Evolutionary conservation across 2,888 invertebrate genomes (phyloP).

Genomic region (Diploptera punctata): DNA sequence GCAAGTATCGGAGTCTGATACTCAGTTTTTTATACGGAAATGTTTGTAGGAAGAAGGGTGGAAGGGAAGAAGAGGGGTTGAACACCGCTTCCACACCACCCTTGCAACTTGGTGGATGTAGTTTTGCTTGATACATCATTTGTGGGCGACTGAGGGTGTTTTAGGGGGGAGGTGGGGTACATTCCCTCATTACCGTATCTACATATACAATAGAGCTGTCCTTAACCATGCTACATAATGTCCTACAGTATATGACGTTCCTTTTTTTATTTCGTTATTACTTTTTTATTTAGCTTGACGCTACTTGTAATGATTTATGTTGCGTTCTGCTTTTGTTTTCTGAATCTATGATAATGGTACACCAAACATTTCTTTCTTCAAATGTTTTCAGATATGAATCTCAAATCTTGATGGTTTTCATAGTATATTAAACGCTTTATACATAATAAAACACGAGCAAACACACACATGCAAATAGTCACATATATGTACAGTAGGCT

Average conservation of each 20-base stretch:
- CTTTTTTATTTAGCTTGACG: neutral
- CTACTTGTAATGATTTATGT: neutral
- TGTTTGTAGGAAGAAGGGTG: too few species aligned
- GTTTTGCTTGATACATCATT: conserved; percentile 6
- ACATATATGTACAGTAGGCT: too few species aligned
- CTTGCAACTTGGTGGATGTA: neutral
- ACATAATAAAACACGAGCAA: too few species aligned
- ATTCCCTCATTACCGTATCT: neutral
- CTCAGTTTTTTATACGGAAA: too few species aligned
- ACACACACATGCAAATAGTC: too few species aligned
- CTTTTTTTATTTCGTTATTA: neutral
- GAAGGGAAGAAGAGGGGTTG: neutral
- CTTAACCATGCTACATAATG: neutral
- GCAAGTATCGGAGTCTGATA: neutral
- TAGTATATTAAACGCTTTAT: too few species aligned
- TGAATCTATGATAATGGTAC: too few species aligned
- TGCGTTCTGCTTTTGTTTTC: neutral
- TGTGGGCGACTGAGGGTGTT: too few species aligned
- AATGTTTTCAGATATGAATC: too few species aligned
- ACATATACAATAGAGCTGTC: neutral
- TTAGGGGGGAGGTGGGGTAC: neutral
- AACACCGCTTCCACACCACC: neutral
- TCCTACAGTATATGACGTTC: neutral
- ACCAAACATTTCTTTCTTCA: too few species aligned
- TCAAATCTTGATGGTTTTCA: too few species aligned